A percentile compares a stretch with the other conserved stretches of the same genome.
Conservation (phyloP, 2,888 invertebrate species). For the Zonitis immaculata region DNA sequence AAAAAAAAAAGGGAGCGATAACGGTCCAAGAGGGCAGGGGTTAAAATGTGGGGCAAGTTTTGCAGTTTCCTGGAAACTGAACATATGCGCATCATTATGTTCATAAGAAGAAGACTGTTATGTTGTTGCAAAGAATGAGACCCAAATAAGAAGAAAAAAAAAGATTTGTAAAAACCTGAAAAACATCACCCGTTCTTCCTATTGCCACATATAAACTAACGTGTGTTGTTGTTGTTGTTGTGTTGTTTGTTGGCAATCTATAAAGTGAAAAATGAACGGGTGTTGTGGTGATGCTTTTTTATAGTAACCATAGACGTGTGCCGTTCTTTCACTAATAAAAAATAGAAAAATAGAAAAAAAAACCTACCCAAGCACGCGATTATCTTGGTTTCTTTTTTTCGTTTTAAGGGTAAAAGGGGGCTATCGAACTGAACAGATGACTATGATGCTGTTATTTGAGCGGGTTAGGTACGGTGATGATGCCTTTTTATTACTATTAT, state of each 20-base stretch:
- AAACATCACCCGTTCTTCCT: slow-evolving; percentile 30
- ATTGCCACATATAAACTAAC: not conserved
- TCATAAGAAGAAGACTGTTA: slow-evolving; percentile 26
- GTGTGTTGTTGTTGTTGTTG: not conserved
- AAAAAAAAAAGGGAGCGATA: no score
- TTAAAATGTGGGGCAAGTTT: slow-evolving; percentile 23
- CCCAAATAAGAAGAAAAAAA: slow-evolving; percentile 11
- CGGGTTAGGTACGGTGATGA: slow-evolving; percentile 5
- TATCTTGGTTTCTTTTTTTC: not conserved
- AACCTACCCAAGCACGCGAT: slow-evolving; percentile 7
- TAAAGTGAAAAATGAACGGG: not conserved
- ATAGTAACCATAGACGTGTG: no score
- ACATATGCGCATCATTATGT: slow-evolving; percentile 43
- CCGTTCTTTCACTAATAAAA: not conserved
- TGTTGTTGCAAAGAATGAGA: not conserved
- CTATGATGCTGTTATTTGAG: slow-evolving; percentile 1
- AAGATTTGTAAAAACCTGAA: slow-evolving; percentile 29
- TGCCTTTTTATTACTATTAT: not conserved
- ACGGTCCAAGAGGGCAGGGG: slow-evolving; percentile 11
- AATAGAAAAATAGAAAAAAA: no score
- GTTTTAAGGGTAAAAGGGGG: no score
- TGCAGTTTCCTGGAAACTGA: slow-evolving; percentile 41
- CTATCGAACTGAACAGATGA: not conserved
- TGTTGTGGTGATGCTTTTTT: no score
- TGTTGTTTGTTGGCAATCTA: not conserved